Base-by-base conservation (phyloP, 2,797 vertebrate species). In the Sciaenops ocellatus region DNA sequence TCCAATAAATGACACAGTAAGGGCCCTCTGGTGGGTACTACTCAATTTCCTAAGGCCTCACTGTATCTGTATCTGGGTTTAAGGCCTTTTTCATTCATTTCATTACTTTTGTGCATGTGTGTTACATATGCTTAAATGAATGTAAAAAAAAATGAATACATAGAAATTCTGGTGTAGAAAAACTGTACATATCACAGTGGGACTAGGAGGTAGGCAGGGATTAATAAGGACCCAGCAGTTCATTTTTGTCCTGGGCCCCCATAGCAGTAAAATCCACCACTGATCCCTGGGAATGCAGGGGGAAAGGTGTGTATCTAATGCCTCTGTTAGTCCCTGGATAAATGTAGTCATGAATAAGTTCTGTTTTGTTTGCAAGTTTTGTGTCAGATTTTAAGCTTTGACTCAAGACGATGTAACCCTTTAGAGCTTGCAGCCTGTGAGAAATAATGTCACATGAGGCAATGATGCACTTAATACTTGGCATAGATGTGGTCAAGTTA, bases 401-500 rank as follows among this genome's bases (percentile, higher is more conserved):
- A 67, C 47, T n/a, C 30, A 50, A 47, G 17, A 42, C 2, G 15
- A 6, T 22, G 22, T 12, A 52, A 50, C 42, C 10, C 22, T 63
- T 34, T 9, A 24, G n/a, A 6, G 12, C 2, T 54, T 38, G 18
- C 12, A 5, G 16, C 15, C 20, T 64, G 16, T 3, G 63, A 54
- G 20, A 26, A 63, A 48, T 47, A 60, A 55, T 4, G 47, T 55
- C 60, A 51, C 26, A 59, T 47, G 41, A 42, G 50, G 26, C 22
- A 55, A 55, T 4, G 22, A 52, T 18, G 11, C 26, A 34, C 75
- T 67, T 13, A 74, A 90, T 76, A n/a, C 63, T 82, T 76, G 64
- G 83, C 69, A 77, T 57, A 20, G 42, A 74, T 60, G 68, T 20
- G 34, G n/a, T 60, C 28, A 55, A 65, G 59, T 4, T 77, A 63